These are phyloP conservation scores for Theonella swinhoei DNA, from an alignment of 37 sponge, comb jelly and placozoan species.

Conservation along the genomic window DNA sequence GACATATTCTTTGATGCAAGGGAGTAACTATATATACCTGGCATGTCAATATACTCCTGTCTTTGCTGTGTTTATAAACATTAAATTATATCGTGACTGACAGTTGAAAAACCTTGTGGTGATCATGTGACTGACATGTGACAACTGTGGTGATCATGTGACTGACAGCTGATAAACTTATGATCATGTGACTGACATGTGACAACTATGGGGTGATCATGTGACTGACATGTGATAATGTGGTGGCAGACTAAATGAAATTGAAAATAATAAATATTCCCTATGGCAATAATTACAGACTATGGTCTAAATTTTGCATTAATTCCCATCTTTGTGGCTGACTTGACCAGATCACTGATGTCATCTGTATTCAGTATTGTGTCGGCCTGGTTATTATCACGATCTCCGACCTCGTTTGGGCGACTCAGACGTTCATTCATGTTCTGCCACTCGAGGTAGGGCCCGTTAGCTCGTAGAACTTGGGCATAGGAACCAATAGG, in stretches of 20 bases:
- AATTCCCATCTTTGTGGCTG: conserved; percentile 35
- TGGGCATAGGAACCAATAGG: conserved; percentile 5
- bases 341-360: conserved; percentile 22
- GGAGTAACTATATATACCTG: too few species aligned
- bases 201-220: background rate
- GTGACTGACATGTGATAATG: background rate
- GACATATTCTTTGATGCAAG: too few species aligned
- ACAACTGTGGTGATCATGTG: too few species aligned
- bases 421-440: conserved; percentile 9
- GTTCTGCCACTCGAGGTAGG: conserved; percentile 57
- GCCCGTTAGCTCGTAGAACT: conserved; percentile 34
- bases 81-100: too few species aligned
- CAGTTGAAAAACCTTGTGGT: too few species aligned
- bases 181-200: too few species aligned
- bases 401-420: conserved; percentile 25
- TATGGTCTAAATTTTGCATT: conserved; percentile 1
- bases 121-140: background rate
- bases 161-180: too few species aligned
- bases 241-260: too few species aligned
- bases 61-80: too few species aligned
- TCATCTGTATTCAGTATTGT: conserved; percentile 41
- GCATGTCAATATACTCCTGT: too few species aligned
- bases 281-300: too few species aligned
- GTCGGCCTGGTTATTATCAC: conserved; percentile 37
- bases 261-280: too few species aligned